These are phyloP conservation scores for Berghia stephanieae DNA, from an alignment of 1,140 invertebrate genomes.

Conservation along the genomic window DNA sequence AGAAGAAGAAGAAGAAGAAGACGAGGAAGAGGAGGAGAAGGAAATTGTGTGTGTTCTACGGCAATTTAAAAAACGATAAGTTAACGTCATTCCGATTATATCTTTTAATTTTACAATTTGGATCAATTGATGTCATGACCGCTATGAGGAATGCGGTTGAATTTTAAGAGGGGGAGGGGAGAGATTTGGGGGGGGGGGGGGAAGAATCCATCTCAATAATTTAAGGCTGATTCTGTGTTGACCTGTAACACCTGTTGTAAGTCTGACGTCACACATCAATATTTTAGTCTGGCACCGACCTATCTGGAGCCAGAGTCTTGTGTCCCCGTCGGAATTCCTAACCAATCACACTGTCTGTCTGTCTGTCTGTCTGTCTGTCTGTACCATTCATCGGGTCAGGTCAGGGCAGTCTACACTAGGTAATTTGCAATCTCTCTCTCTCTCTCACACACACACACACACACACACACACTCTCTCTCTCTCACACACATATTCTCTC, in stretches of 20 bases:
- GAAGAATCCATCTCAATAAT: background rate
- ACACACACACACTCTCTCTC: background rate
- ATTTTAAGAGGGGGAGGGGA: too few species aligned
- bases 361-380: background rate
- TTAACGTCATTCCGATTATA: background rate
- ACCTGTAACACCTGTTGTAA: background rate
- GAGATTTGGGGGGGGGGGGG: too few species aligned
- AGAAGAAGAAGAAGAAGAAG: conserved; percentile 17
- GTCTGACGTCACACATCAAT: background rate
- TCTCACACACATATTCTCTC: background rate
- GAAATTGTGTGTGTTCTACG: background rate
- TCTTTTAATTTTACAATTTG: background rate
- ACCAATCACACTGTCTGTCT: background rate
- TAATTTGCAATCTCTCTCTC: background rate
- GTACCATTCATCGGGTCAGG: background rate
- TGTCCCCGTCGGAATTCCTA: too few species aligned
- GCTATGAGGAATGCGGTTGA: too few species aligned
- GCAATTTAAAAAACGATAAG: background rate
- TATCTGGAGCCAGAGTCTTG: too few species aligned
- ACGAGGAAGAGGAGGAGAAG: too few species aligned
- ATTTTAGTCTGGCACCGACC: background rate
- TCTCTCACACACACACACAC: background rate
- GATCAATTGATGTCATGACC: background rate
- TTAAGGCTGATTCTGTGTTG: background rate
- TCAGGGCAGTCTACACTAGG: background rate